Percentiles rank a stretch among this genome's conserved stretches.
These are phyloP conservation scores for Agrotis segetum DNA, from an alignment of 2,888 invertebrate genomes.

Conservation along the genomic window DNA sequence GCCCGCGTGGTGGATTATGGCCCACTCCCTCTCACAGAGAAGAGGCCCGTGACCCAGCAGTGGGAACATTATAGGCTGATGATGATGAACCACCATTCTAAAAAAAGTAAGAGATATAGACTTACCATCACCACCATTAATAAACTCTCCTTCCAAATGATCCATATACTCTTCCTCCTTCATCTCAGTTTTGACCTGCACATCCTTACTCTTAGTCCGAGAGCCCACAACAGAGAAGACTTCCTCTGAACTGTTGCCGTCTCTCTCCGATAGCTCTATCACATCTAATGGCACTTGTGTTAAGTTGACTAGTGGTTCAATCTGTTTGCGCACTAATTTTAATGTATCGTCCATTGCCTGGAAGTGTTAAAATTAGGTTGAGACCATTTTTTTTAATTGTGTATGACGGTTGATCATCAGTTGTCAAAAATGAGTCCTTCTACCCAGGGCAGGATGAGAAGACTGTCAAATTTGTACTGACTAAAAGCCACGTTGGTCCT, in stretches of 20 bases:
- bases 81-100: too few species aligned
- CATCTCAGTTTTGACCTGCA: slow-evolving; percentile 75
- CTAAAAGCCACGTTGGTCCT: too few species aligned
- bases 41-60: too few species aligned
- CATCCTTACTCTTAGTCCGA: slow-evolving; percentile 37
- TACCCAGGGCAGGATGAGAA: too few species aligned
- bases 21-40: too few species aligned
- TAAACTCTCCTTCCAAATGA: slow-evolving; percentile 69
- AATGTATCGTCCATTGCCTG: slow-evolving; percentile 70
- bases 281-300: slow-evolving; percentile 55
- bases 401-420: too few species aligned
- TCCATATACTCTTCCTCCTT: slow-evolving; percentile 73
- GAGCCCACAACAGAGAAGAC: slow-evolving; percentile 53
- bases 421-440: too few species aligned
- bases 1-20: too few species aligned
- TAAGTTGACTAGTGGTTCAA: slow-evolving; percentile 66
- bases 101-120: too few species aligned
- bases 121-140: slow-evolving; percentile 72
- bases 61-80: too few species aligned
- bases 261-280: slow-evolving; percentile 63
- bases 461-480: too few species aligned
- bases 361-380: slow-evolving; percentile 7
- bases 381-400: too few species aligned
- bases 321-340: slow-evolving; percentile 60
- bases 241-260: slow-evolving; percentile 57